Evolutionary conservation across 2,888 invertebrate genomes (phyloP), one percentile per base, ranked within the genome.

Genomic region (Nematopogon swammerdamellus): DNA sequence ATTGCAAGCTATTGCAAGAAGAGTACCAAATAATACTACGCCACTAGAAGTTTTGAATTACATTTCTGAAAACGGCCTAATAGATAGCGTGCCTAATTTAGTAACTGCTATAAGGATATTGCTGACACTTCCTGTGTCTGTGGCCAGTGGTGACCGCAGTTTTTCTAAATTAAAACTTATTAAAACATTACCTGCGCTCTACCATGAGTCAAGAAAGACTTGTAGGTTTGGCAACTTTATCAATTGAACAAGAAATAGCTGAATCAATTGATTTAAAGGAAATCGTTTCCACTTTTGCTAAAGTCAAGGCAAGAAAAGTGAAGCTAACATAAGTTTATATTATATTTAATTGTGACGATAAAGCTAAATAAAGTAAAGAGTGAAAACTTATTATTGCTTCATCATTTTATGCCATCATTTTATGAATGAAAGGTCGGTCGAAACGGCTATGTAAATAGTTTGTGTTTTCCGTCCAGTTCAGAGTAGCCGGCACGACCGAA

Each of bases 81-180:
- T 52, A 45, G 36, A 46, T 52, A 52, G 45, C 49, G 48, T 54
- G 30, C 54, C 55, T 46, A 56, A 55, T 53, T 44, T 54, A 46
- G 49, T 51, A 47, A 52, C 52, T 43, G 53, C 51, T 46, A 44
- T 56, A 48, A 51, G 52, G 51, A 45, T 56, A 45, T 55, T 55
- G 43, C 52, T 54, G 29, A 56, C 55, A 43, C 49, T 53, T 44
- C 52, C 54, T 43, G 55, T 55, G 44, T 52, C 51, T 47, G 54
- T 56, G 46, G 54, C 54, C 44, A 50, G 46, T 50, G 54, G 48
- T 19, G 55, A 53, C 44, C 52, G 51, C 19, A 49, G 48, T 47
- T 56, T 54, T 44, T 50, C 50, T 36, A 56, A 55, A 49, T 44
- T 55, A 45, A 56, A 56, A 53, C 49, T 54, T 48, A 52, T 54